Evolutionary conservation across 2,113 vertebrate genomes (phyloP).

Genomic region (Montifringilla adamsi): DNA sequence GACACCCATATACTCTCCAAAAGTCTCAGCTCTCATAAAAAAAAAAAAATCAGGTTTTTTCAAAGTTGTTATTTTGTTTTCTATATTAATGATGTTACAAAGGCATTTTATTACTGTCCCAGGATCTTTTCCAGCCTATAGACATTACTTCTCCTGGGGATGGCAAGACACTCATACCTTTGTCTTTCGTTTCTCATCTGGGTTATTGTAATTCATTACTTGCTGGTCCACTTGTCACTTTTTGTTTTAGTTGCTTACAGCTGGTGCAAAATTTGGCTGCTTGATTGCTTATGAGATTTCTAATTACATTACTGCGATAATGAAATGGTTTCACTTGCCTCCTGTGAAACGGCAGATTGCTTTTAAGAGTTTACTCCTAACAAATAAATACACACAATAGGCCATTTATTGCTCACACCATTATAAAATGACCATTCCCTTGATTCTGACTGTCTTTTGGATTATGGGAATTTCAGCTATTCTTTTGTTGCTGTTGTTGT

Average conservation of each 20-base stretch:
- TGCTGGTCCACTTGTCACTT: slow-evolving; percentile 64
- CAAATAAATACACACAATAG: background rate
- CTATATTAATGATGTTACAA: slow-evolving; percentile 54
- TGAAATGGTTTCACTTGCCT: slow-evolving; percentile 19
- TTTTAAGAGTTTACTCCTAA: slow-evolving; percentile 39
- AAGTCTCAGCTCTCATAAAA: background rate
- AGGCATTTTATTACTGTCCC: slow-evolving; percentile 53
- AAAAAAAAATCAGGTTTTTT: slow-evolving; percentile 33
- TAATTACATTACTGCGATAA: slow-evolving; percentile 58
- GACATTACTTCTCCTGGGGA: slow-evolving; percentile 36
- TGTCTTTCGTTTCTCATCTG: slow-evolving; percentile 58
- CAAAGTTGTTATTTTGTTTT: slow-evolving; percentile 42
- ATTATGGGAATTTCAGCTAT: background rate
- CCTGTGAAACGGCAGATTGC: slow-evolving; percentile 10
- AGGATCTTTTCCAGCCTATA: slow-evolving; percentile 42
- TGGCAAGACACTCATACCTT: slow-evolving; percentile 3
- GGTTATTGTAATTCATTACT: slow-evolving; percentile 65
- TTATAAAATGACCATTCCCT: background rate
- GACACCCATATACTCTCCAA: background rate
- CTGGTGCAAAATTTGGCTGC: slow-evolving; percentile 37
- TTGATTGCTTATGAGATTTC: slow-evolving; percentile 55
- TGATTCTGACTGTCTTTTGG: slow-evolving; percentile 13
- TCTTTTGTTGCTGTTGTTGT: background rate
- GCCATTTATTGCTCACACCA: background rate
- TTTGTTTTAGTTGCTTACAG: slow-evolving; percentile 51